Evolutionary conservation across 2,888 invertebrate species (phyloP), one percentile per base, ranked within the genome.

Genomic region (Orchestes rusci): DNA sequence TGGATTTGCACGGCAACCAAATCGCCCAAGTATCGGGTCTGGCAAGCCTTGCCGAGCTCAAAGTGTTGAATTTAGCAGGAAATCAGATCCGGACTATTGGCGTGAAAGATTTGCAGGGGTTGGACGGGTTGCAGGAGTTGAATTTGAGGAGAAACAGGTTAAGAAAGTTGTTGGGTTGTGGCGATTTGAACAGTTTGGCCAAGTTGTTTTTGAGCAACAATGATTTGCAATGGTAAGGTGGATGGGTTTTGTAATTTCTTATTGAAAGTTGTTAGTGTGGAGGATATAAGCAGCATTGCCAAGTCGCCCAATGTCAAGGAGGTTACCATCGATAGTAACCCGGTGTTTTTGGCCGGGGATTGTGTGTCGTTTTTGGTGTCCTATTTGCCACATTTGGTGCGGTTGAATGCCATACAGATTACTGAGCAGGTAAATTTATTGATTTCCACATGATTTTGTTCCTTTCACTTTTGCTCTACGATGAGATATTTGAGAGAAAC

Each of bases 1-100:
- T 95, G 50, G 95, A 95, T 70, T 73, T 95, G 53, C 94, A 94
- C 67, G 93, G 93, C 19, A 95, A 95, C 70, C 84, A 89, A 70
- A 86, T 95, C 54, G 61, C 66, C 16, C 70, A 69, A 52, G 78
- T 89, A 15, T 74, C 73, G 17, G 87, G 87, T 35, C 70, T 91
- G 53, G 72, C 75, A 23, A 74, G 71, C 58, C 75, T 91, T 50
- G 72, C 71, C 39, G 84, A 89, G 56, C 70, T 95, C 38, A 88
- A 93, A 69, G 92, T 94, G 10, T 74, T 95, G 36, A 95, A 95
- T 71, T 74, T 94, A 59, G 93, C 94, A 35, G 93, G 93, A 16
- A 95, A 95, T 71, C 85, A 86, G 64, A 82, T 95, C 41, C 77
- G 82, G 54, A 76, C 74, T 55, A 80, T 94, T 41, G 83, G 84